phyloP scores from a whole-genome alignment of 2,797 vertebrate genomes.

The Sebastes oblongus region DNA sequence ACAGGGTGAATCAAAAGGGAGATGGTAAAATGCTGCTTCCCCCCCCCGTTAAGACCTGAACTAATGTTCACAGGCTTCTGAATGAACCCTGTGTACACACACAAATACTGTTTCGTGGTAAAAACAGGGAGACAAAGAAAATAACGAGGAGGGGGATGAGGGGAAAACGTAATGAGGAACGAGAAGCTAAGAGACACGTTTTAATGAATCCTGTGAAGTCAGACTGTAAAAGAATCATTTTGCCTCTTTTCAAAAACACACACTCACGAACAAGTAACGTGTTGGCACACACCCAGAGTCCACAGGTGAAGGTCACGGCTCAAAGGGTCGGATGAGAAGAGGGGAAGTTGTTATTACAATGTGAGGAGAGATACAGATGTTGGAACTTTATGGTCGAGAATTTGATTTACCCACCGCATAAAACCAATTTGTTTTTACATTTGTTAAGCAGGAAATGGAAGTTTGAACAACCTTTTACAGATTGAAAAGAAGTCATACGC shows the following conservation, averaged over 20 bases:
- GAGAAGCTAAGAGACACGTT: not conserved
- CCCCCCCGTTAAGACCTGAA: constrained; percentile 6
- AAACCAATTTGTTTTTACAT: constrained; percentile 18
- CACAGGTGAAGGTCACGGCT: constrained; percentile 37
- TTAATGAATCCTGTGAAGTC: constrained; percentile 21
- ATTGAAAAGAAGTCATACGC: not conserved
- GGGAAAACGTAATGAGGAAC: not conserved
- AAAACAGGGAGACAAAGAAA: constrained; percentile 42
- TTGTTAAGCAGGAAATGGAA: constrained; percentile 22
- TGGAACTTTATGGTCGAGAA: not conserved
- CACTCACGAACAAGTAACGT: not conserved
- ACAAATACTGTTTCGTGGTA: constrained; percentile 26
- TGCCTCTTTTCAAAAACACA: not conserved
- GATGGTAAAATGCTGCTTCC: constrained; percentile 39
- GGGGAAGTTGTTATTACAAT: not conserved
- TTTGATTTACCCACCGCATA: constrained; percentile 31
- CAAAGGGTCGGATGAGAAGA: not conserved
- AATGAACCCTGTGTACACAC: constrained; percentile 39
- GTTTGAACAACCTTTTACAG: not conserved
- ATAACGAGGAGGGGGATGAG: constrained; percentile 3
- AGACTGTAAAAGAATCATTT: constrained; percentile 5
- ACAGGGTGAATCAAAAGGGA: constrained; percentile 42
- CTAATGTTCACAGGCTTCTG: constrained; percentile 43
- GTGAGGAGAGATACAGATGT: constrained; percentile 38
- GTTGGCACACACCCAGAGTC: constrained; percentile 10